phyloP scores from a whole-genome alignment of 2,888 invertebrate species.

The Caenorhabditis zanzibari region DNA sequence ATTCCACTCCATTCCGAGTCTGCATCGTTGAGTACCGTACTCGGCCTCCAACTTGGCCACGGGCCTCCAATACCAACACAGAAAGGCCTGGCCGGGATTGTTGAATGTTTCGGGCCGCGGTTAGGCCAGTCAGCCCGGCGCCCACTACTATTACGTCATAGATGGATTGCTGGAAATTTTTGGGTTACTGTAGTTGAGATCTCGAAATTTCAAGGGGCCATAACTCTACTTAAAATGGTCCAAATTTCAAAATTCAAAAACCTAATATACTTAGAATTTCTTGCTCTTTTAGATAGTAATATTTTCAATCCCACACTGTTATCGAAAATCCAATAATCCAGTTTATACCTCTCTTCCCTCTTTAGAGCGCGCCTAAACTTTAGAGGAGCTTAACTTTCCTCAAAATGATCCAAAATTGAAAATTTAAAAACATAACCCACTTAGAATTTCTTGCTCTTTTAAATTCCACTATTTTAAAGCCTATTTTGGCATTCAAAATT shows the following conservation, averaged over 20 bases:
- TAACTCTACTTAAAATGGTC: background rate
- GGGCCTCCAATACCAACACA: conserved; percentile 67
- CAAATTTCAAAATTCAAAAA: background rate
- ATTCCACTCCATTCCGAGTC: conserved; percentile 70
- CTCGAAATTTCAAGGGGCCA: background rate
- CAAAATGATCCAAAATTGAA: no score
- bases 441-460: no score
- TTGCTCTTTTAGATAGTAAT: no score
- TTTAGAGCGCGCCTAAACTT: no score
- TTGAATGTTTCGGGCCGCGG: conserved; percentile 81
- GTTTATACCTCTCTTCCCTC: no score
- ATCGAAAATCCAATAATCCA: no score
- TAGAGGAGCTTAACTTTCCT: no score
- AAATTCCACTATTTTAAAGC: no score
- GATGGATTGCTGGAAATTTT: conserved; percentile 38
- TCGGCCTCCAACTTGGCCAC: conserved; percentile 72
- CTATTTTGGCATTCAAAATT: no score
- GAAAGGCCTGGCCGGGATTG: conserved; percentile 62
- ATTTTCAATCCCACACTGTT: no score
- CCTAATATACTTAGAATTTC: background rate
- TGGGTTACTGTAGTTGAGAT: background rate
- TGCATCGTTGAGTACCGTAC: conserved; percentile 71
- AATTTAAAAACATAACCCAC: no score
- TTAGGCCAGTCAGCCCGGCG: conserved; percentile 83
- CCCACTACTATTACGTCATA: conserved; percentile 83